Base-by-base conservation (phyloP, 2,797 vertebrate species). In the Echeneis naucrates region DNA sequence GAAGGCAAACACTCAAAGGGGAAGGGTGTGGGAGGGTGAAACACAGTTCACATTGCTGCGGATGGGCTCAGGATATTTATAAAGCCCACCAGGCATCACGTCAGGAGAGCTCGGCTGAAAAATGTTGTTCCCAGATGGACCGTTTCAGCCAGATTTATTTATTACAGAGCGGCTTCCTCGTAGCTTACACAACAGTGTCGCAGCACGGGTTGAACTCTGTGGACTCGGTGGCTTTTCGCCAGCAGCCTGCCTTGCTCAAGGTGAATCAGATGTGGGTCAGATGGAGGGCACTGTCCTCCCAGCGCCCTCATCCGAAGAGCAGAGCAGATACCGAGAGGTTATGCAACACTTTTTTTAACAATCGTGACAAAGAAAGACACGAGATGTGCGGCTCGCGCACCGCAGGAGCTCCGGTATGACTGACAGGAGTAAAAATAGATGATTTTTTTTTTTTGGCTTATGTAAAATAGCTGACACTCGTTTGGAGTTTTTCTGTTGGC, bases 21-120 rank as follows among this genome's bases (percentile, higher is more conserved):
- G 65, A 91, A 89, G 90, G 88, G 91, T 89, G 90, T 92, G 89
- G 81, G 92, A 91, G 91, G 91, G 91, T 93, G 91, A 93, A 92
- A 87, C 91, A 86, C 87, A 93, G 92, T 94, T 94, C 92, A 93
- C 77, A 59, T 82, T 83, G 88, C 87, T n/a, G 68, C 68, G 84
- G 82, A 88, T 83, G 87, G 89, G 87, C 88, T 89, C 80, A 51
- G 89, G 88, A 88, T 91, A 92, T 92, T 93, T 92, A 90, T 89
- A 93, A 94, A 93, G 90, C 92, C 90, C 90, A 89, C 86, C 88
- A 92, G 91, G 91, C 89, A 87, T 88, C 89, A 83, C 68, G 82
- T 93, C 87, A 88, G 87, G 89, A 92, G 84, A 90, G 77, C 81
- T 86, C 72, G 68, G 81, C 82, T 72, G 77, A 91, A 90, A 91